Conservation (phyloP, 2,888 invertebrate species). For the Ochropleura plecta region DNA sequence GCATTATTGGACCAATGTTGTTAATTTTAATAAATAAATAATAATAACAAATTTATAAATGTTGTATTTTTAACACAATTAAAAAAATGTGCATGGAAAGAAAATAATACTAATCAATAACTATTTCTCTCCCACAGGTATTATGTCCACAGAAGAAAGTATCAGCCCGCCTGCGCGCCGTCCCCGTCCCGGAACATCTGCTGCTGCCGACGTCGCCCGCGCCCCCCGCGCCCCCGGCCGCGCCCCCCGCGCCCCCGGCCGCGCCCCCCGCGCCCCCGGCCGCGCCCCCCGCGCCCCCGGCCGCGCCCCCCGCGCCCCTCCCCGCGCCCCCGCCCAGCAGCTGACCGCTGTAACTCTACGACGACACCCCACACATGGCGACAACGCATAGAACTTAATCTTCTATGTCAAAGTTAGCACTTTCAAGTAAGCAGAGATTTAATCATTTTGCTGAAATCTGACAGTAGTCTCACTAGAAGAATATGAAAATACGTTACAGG, state of each 20-base stretch:
- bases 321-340: conserved; percentile 20
- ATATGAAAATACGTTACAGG: not conserved
- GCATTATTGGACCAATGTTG: no score
- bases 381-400: not conserved
- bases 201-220: conserved; percentile 76
- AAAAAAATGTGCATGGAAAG: no score
- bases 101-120: not conserved
- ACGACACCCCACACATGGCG: conserved; percentile 1
- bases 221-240: conserved; percentile 12
- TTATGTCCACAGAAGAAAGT: conserved; percentile 93
- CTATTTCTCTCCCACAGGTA: conserved; percentile 65
- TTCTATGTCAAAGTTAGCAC: conserved; percentile 12
- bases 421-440: conserved; percentile 12
- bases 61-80: no score
- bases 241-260: not conserved
- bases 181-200: conserved; percentile 95
- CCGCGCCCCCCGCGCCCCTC: conserved; percentile 1
- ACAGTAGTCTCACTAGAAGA: not conserved
- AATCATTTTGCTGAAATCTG: conserved; percentile 14
- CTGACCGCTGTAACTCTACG: conserved; percentile 32
- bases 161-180: conserved; percentile 93
- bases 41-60: no score
- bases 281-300: not conserved
- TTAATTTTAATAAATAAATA: no score
- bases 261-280: no score